Base-by-base conservation (phyloP, 37 sponge, comb jelly and placozoan species). In the Eunapius fragilis region DNA sequence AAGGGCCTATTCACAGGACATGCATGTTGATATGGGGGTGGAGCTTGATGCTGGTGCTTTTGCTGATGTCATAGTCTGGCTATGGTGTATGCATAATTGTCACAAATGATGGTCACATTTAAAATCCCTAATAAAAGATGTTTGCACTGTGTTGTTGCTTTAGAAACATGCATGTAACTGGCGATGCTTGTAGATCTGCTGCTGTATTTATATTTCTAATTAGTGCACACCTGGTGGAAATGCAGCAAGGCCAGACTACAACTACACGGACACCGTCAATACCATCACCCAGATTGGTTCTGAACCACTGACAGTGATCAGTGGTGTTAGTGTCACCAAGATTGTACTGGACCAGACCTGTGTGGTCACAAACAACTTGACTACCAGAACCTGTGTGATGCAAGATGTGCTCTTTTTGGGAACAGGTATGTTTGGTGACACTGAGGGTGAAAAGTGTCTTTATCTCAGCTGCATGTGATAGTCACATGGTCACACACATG, bases 321-420 rank as follows among this genome's bases (percentile, higher is more conserved):
- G 14, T 58, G 58, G 58, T 58, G 7, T 13, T 17, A 58, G 19
- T 19, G 58, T 58, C 22, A 58, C 58, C 22, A 58, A 58, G 58
- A 58, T 58, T 58, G 58, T 11, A 17, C 58, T 58, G 58, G 58
- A 58, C 58, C 58, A 58, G 58, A 58, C 58, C 58, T 58, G 58
- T 58, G 58, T 58, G 22, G 58, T 58, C 58, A 58, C 58, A 13
- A 58, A 17, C 58, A 58, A 41, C 41, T 3, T 41, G 6, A 9
- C 58, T 10, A 19, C 58, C 6, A 12, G 14, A 11, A 58, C 58
- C 58, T 58, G 58, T 58, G 58, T 58, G 19, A 58, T 58, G 19
- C 79, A 79, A 67, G 79, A 86, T 47, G 72, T 86, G 36, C 79
- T 86, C 71, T 86, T 86, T 50, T 70, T 79, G 0, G 86, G 86